Evolutionary conservation across 2,113 vertebrate species (phyloP).

Genomic region (Kryptolebias marmoratus): DNA sequence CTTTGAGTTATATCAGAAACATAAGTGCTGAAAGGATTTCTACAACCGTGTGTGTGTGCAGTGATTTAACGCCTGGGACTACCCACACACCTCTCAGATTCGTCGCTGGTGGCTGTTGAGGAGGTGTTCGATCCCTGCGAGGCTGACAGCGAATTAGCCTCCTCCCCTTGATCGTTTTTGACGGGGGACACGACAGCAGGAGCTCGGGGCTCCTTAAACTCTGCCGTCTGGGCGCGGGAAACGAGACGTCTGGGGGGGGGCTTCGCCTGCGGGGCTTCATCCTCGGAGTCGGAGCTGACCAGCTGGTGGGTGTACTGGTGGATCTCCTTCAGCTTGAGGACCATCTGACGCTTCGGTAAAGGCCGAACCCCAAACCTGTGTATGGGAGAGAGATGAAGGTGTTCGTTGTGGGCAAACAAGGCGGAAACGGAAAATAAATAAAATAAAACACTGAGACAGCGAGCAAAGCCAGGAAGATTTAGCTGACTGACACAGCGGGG

Average conservation of each 20-base stretch:
- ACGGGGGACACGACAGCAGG: conserved; percentile 23
- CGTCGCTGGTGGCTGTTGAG: conserved; percentile 80
- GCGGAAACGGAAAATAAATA: neutral
- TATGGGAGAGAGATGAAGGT: neutral
- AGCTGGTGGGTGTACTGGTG: conserved; percentile 94
- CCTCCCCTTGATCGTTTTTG: conserved; percentile 36
- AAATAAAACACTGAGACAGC: neutral
- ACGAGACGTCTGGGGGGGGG: neutral
- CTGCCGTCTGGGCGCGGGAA: conserved; percentile 22
- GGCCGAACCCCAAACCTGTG: conserved; percentile 92
- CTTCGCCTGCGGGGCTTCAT: conserved; percentile 20
- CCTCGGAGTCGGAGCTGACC: conserved; percentile 83
- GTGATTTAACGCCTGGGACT: no score
- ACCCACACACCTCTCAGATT: conserved; percentile 77
- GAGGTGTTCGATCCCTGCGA: conserved; percentile 85
- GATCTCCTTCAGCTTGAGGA: conserved; percentile 96
- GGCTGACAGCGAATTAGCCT: conserved; percentile 51
- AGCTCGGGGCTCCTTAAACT: conserved; percentile 69
- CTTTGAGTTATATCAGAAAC: neutral
- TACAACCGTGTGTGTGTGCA: neutral
- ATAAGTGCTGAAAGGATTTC: neutral
- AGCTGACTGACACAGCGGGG: conserved; percentile 11
- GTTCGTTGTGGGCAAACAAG: neutral
- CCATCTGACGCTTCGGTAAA: conserved; percentile 94
- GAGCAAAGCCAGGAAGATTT: conserved; percentile 19